A percentile compares a stretch with the other conserved stretches of the same genome.
Evolutionary conservation across 2,113 vertebrate genomes (phyloP).

Genomic region (Tachuris rubrigastra): DNA sequence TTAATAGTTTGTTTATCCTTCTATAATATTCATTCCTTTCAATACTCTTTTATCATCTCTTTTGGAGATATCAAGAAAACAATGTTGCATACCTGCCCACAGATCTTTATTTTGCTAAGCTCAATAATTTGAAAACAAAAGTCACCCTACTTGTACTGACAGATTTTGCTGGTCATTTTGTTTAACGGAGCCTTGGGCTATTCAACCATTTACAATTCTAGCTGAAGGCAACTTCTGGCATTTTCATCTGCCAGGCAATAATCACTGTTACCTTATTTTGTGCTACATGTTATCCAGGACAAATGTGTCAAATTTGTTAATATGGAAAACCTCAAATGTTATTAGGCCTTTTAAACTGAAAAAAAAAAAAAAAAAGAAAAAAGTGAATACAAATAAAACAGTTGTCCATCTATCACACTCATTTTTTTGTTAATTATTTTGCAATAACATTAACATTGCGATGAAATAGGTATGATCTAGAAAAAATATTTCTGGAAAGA

Average conservation of each 20-base stretch:
- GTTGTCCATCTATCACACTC: not conserved
- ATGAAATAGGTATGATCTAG: not conserved
- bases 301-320: not conserved
- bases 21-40: not conserved
- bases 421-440: not conserved
- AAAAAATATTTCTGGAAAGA: not conserved
- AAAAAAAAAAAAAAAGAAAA: not conserved
- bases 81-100: not conserved
- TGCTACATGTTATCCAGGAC: not conserved
- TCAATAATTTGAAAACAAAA: not conserved
- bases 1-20: not conserved
- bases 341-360: not conserved
- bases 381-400: not conserved
- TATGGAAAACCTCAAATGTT: not conserved
- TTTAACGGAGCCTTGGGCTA: not conserved
- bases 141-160: not conserved
- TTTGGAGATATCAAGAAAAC: not conserved
- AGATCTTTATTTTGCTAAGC: not conserved
- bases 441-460: not conserved
- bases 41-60: not conserved
- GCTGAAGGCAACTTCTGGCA: constrained; percentile 17
- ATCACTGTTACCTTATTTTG: not conserved
- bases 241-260: constrained; percentile 21
- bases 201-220: constrained; percentile 24
- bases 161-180: constrained; percentile 33